phyloP scores from a whole-genome alignment of 2,888 invertebrate species.

The Eupeodes latifasciatus region DNA sequence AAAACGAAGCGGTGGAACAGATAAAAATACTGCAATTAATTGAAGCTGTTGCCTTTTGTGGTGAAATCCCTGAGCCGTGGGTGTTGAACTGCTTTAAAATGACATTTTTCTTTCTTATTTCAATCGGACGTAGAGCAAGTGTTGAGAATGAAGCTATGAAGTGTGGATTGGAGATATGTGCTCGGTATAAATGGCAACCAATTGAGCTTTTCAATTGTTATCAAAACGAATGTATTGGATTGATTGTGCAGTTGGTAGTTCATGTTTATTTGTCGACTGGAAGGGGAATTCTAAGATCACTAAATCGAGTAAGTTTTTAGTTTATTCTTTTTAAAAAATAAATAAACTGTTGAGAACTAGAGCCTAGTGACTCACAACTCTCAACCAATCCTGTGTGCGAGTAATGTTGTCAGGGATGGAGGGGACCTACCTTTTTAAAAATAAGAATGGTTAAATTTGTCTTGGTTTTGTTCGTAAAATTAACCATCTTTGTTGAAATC shows the following conservation, averaged over 20 bases:
- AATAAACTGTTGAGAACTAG: no score
- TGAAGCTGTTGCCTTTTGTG: conserved; percentile 62
- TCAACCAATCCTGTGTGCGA: no score
- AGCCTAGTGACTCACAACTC: no score
- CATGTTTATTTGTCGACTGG: conserved; percentile 80
- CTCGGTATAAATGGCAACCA: conserved; percentile 79
- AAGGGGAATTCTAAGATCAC: conserved; percentile 78
- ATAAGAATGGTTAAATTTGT: no score
- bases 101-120: conserved; percentile 80
- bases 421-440: no score
- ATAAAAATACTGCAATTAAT: conserved; percentile 70
- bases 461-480: no score
- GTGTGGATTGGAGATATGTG: conserved; percentile 81
- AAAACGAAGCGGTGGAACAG: conserved; percentile 56
- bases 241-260: conserved; percentile 80
- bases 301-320: conserved; percentile 41
- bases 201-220: conserved; percentile 83
- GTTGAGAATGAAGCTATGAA: conserved; percentile 82
- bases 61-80: conserved; percentile 80
- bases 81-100: conserved; percentile 82
- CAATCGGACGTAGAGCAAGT: conserved; percentile 79
- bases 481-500: no score
- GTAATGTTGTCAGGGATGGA: no score
- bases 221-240: conserved; percentile 79
- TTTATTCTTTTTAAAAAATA: not conserved